Evolutionary conservation across 2,113 vertebrate genomes (phyloP).

Genomic region (Talpa occidentalis): DNA sequence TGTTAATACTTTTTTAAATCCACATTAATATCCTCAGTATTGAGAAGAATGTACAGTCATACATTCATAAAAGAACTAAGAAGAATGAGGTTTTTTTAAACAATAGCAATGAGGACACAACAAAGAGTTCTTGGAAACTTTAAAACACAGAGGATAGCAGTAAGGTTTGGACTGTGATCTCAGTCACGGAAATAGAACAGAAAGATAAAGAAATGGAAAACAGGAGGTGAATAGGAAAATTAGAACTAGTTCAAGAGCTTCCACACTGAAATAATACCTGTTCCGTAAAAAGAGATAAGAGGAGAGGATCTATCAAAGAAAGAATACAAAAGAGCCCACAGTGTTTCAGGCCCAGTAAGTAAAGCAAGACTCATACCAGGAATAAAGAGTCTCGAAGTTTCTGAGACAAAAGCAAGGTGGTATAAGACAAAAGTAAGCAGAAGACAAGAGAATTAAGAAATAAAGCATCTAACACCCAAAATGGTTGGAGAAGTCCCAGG

Average conservation of each 20-base stretch:
- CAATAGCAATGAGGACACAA: not conserved
- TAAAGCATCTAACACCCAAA: not conserved
- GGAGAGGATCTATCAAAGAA: not conserved
- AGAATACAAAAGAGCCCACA: not conserved
- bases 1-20: not conserved
- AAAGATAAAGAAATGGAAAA: slow-evolving; percentile 13
- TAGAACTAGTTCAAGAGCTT: not conserved
- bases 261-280: not conserved
- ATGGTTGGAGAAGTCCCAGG: not conserved
- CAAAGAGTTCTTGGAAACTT: not conserved
- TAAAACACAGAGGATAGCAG: not conserved
- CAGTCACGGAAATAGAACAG: not conserved
- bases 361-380: not conserved
- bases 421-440: not conserved
- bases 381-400: not conserved
- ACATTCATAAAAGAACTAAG: not conserved
- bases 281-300: not conserved
- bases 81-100: not conserved
- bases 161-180: not conserved
- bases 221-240: not conserved
- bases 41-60: not conserved
- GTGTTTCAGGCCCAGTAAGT: not conserved
- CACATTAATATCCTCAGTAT: not conserved
- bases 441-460: not conserved
- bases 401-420: not conserved